Base-by-base conservation (phyloP, 2,797 vertebrate species). In the Poliocrania exsul region DNA sequence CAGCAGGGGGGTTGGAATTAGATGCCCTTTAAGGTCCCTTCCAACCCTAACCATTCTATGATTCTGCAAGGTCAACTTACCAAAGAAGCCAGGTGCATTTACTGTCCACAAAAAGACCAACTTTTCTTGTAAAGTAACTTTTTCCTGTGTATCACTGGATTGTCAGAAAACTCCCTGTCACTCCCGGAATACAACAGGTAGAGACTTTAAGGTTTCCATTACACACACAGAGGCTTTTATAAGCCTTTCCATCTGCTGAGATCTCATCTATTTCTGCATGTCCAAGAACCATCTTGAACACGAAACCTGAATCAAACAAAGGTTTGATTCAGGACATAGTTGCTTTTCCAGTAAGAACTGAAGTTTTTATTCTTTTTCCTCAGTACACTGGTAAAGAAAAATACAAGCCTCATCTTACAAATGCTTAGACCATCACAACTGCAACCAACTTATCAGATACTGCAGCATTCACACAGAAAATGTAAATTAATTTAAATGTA, bases 401-500 rank as follows among this genome's bases (percentile, higher is more conserved):
- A 70, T 21, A 28, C 15, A 88, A 37, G 9, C 13, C 33, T 91
- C 29, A 77, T 75, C 40, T 92, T 60, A 81, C 7, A 90, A 88
- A 93, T 13, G 37, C 54, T 84, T 51, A 62, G 28, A 49, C 28
- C 50, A 49, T 56, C 50, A 72, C 42, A 84, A 86, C 73, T 61
- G 53, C 67, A 89, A 70, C 15, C n/a, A 90, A 64, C 61, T 53
- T 50, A 65, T 2, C 49, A 89, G 37, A 77, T n/a, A 67, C 60
- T 38, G 44, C 84, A 84, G 25, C 29, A 35, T 42, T 85, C 33
- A 53, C 29, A 58, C 10, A 84, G 61, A 94, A 84, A 84, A 90
- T 28, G 50, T 31, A 90, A 92, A 91, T 84, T 69, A 84, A 88
- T 69, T 94, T 79, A 72, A 83, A 86, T 72, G 58, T 64, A 64